phyloP scores from a whole-genome alignment of 2,888 invertebrate genomes.

The Cephus sareptanus region DNA sequence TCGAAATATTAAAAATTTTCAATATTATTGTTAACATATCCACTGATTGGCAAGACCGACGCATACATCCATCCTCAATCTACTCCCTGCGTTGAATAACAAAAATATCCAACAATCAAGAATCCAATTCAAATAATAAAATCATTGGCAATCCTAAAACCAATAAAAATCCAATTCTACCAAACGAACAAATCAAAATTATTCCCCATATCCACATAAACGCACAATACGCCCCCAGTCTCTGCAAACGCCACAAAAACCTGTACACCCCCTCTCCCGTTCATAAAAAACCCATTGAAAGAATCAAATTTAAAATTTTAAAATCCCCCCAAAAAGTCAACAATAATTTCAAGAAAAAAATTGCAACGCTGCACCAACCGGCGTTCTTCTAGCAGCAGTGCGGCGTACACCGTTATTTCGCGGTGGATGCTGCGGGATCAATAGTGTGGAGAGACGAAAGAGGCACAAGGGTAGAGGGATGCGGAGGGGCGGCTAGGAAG shows the following conservation, averaged over 20 bases:
- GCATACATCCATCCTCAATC: not conserved
- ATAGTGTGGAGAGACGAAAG: slow-evolving; percentile 62
- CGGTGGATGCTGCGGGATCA: slow-evolving; percentile 66
- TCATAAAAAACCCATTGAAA: not conserved
- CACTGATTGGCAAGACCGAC: not conserved
- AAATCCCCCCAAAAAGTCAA: not conserved
- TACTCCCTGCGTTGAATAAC: not conserved
- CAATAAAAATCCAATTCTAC: not conserved
- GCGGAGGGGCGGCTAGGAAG: slow-evolving; percentile 26
- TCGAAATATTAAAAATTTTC: not conserved
- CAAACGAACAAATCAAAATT: not conserved
- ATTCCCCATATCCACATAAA: not conserved
- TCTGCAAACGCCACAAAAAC: not conserved
- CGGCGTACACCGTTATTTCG: slow-evolving; percentile 63
- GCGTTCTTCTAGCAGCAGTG: not conserved
- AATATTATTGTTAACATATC: not conserved
- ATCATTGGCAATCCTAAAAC: not conserved
- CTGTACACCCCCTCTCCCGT: not conserved
- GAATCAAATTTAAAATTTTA: not conserved
- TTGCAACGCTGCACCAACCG: not conserved
- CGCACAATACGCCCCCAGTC: not conserved
- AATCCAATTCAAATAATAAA: not conserved
- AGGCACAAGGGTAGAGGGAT: slow-evolving; percentile 23
- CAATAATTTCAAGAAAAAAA: not conserved
- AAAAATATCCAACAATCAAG: not conserved